Base-by-base conservation (phyloP, 2,888 invertebrate genomes). In the Eulithis prunata region DNA sequence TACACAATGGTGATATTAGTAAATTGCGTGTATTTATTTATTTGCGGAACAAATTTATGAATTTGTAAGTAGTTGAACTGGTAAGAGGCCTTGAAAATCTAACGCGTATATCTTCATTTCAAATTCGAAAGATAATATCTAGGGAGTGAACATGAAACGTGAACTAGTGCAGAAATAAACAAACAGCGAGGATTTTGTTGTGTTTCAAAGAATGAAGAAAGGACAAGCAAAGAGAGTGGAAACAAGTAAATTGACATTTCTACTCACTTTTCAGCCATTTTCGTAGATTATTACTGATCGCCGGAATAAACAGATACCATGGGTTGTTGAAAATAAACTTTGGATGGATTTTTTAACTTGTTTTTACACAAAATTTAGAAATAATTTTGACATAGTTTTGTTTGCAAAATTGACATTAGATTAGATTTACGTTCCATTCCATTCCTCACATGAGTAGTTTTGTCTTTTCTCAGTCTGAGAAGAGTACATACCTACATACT, bases 371-470 rank as follows among this genome's bases (percentile, higher is more conserved):
- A 85, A 91, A 91, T 90, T 91, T 91, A 85, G 87, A 88, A 88
- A 78, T 86, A 86, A 81, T 88, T 88, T 90, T 90, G 90, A 91
- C 91, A 89, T 89, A 89, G 84, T 90, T 90, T 91, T 90, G 89
- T 91, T 91, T 90, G 91, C 89, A 88, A 67, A 41, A 63, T 89
- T 92, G 92, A 91, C 92, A 90, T 86, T 80, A 82, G 84, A 73
- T 78, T 76, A 82, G 84, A 73, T 78, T 76, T 55, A 56, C 62
- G 58, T 59, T 67, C 45, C 56, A 56, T 66, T 66, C 38, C 52
- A 52, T 62, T 62, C n/a, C 13, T 14, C 14, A 14, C 14, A 47
- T 47, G 46, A 1, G 21, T 1, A 21, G 21, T 21, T 21, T 21
- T 21, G 1, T 32, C 4, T 32, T 32, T 32, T 32, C 32, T 1